phyloP scores from a whole-genome alignment of 2,113 vertebrate species.

The Odontophorus gujanensis region DNA sequence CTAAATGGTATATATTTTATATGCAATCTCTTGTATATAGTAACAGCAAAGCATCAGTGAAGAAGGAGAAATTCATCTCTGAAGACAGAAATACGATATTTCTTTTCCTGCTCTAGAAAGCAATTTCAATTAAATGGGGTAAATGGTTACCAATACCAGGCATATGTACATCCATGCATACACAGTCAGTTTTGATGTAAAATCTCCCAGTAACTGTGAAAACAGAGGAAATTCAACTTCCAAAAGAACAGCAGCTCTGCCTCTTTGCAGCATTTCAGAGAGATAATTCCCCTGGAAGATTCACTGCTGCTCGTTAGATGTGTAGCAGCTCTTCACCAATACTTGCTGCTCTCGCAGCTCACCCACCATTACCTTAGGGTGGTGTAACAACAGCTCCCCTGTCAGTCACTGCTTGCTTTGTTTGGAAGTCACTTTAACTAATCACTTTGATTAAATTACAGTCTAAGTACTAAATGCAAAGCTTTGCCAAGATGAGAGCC shows the following conservation, averaged over 20 bases:
- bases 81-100: neutral
- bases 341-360: neutral
- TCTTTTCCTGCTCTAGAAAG: neutral
- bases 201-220: neutral
- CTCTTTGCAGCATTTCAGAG: neutral
- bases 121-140: neutral
- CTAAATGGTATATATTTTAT: neutral
- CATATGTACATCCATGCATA: neutral
- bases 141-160: neutral
- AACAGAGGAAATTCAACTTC: neutral
- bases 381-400: neutral
- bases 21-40: neutral
- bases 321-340: fast-evolving
- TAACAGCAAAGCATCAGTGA: neutral
- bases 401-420: neutral
- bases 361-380: neutral
- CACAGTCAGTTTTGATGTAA: neutral
- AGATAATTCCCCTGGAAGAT: neutral
- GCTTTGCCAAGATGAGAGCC: neutral
- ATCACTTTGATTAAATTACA: neutral
- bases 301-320: neutral
- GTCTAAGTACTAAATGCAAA: neutral
- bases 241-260: neutral
- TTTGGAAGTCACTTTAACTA: neutral
- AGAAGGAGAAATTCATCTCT: neutral